A percentile compares a stretch with the other conserved stretches of the same genome.
phyloP scores from a whole-genome alignment of 2,797 vertebrate genomes.

The Potorous gilbertii region DNA sequence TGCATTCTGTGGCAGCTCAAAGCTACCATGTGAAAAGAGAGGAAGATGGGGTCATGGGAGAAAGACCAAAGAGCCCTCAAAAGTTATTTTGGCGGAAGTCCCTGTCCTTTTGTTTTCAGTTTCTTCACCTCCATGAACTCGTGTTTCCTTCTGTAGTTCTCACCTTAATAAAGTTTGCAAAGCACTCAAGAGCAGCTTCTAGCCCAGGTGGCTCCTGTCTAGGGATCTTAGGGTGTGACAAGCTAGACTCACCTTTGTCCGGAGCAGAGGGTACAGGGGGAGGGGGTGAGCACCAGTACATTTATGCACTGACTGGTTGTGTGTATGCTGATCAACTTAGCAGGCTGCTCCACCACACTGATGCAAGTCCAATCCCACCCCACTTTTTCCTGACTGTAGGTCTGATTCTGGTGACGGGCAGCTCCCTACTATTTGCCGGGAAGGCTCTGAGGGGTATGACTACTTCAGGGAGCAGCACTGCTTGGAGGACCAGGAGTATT shows the following conservation, averaged over 20 bases:
- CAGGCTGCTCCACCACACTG: neutral
- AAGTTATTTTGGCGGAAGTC: neutral
- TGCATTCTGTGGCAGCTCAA: neutral
- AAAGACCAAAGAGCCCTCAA: neutral
- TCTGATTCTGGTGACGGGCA: slow-evolving; percentile 91
- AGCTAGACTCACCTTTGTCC: no score
- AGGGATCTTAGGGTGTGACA: fast-evolving
- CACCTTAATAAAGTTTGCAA: neutral
- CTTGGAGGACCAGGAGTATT: slow-evolving; percentile 92
- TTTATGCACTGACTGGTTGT: fast-evolving
- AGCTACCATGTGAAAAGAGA: neutral
- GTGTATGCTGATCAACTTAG: fast-evolving
- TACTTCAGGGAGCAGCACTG: slow-evolving; percentile 90
- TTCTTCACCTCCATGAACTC: fast-evolving
- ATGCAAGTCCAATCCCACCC: neutral
- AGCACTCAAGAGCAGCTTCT: neutral
- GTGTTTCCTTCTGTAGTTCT: neutral
- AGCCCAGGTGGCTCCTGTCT: no score
- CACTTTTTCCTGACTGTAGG: slow-evolving; percentile 80
- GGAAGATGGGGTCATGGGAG: neutral
- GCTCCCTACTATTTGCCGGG: slow-evolving; percentile 92
- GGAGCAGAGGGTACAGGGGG: no score
- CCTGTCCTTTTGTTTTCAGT: fast-evolving
- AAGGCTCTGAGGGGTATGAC: slow-evolving; percentile 87
- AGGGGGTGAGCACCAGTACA: fast-evolving